phyloP scores from a whole-genome alignment of 2,113 vertebrate genomes.

The Phylloscopus trochilus region DNA sequence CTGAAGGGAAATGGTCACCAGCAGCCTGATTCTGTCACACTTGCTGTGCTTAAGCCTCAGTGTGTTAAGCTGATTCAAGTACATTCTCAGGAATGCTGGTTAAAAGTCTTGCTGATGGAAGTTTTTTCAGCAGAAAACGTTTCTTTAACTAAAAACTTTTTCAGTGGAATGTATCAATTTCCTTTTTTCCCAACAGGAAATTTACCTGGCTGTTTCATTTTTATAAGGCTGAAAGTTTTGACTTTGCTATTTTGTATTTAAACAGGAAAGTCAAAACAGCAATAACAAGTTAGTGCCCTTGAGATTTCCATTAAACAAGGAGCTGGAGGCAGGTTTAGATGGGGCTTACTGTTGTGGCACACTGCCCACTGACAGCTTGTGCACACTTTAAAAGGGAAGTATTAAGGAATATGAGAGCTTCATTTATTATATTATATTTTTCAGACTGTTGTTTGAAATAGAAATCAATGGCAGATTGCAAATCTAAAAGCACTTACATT shows the following conservation, averaged over 20 bases:
- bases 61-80: background rate
- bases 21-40: background rate
- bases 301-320: slow-evolving; percentile 3
- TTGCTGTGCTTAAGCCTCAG: background rate
- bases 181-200: slow-evolving; percentile 19
- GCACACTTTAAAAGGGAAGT: background rate
- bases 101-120: background rate
- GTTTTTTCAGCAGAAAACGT: background rate
- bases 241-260: background rate
- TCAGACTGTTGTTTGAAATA: background rate
- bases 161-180: slow-evolving; percentile 24
- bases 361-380: background rate
- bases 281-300: slow-evolving; percentile 4
- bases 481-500: background rate
- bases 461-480: background rate
- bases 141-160: background rate
- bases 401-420: background rate
- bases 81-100: background rate
- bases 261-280: slow-evolving; percentile 21
- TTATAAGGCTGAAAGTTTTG: slow-evolving; percentile 1
- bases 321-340: slow-evolving; percentile 1
- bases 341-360: background rate
- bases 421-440: background rate
- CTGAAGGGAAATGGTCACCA: background rate
- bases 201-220: background rate